A percentile compares a stretch with the other conserved stretches of the same genome.
Conservation (phyloP, 2,797 vertebrate species). For the Rhabdomys pumilio region DNA sequence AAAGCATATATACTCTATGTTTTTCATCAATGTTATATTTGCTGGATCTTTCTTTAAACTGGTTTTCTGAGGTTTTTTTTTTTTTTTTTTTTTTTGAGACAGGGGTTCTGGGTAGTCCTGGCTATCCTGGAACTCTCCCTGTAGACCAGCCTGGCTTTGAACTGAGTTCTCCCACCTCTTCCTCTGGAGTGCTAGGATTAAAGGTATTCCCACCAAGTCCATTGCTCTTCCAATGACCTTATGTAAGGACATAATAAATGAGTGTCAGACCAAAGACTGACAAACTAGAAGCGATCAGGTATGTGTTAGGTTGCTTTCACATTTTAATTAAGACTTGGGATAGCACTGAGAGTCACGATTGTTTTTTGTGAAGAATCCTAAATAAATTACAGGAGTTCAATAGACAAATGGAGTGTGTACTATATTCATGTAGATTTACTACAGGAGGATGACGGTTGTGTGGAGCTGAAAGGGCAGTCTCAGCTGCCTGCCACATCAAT, state of each 20-base stretch:
- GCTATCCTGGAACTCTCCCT: not conserved
- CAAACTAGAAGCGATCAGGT: conserved; percentile 66
- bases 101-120: not conserved
- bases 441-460: conserved; percentile 24
- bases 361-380: conserved; percentile 71
- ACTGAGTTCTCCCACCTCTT: not conserved
- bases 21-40: not conserved
- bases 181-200: not conserved
- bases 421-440: conserved; percentile 69
- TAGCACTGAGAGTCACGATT: conserved; percentile 61
- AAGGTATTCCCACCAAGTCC: not conserved
- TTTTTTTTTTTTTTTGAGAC: not conserved
- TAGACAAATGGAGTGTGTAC: conserved; percentile 15
- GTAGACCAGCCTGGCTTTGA: not conserved
- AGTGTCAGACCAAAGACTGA: conserved; percentile 59
- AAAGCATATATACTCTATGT: not conserved
- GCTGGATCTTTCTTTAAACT: not conserved
- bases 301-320: conserved; percentile 67
- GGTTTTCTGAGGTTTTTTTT: not conserved
- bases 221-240: not conserved
- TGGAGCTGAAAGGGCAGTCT: not conserved
- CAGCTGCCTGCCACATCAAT: not conserved
- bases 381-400: conserved; percentile 62
- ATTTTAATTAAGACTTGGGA: conserved; percentile 77
- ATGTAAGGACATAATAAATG: conserved; percentile 22